Evolutionary conservation across 2,113 vertebrate genomes (phyloP).

Genomic region (Microcebus tavaratra): DNA sequence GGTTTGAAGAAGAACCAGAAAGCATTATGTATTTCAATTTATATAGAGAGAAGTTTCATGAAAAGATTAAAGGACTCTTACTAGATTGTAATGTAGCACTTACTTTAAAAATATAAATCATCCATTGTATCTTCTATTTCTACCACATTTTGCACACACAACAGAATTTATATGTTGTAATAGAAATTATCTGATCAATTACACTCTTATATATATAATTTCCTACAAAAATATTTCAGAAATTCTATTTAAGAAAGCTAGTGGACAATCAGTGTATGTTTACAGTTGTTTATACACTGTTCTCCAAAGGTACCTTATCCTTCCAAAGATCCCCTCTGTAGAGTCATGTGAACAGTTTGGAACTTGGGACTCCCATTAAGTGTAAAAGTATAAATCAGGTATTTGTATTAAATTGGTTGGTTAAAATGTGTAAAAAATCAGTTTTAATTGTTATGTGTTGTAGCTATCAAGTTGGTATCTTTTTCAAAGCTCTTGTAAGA

Average conservation of each 20-base stretch:
- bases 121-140: conserved; percentile 71
- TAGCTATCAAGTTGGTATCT: conserved; percentile 18
- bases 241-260: conserved; percentile 83
- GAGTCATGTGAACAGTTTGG: conserved; percentile 49
- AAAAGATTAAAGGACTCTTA: conserved; percentile 90
- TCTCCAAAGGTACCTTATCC: conserved; percentile 82
- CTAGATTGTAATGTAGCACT: conserved; percentile 87
- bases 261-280: conserved; percentile 88
- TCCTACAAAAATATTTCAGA: conserved; percentile 73
- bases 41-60: conserved; percentile 97
- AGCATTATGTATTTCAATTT: conserved; percentile 99
- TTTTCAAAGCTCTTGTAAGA: conserved; percentile 53
- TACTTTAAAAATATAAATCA: conserved; percentile 83
- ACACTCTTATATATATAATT: conserved; percentile 78
- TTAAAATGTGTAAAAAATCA: conserved; percentile 45
- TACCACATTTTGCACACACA: conserved; percentile 76
- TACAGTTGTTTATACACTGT: conserved; percentile 83
- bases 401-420: conserved; percentile 68
- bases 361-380: conserved; percentile 63
- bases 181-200: conserved; percentile 75
- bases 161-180: conserved; percentile 75
- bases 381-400: conserved; percentile 73
- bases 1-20: conserved; percentile 96
- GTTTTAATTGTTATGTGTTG: conserved; percentile 32
- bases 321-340: conserved; percentile 76